Conservation (phyloP, 2,888 invertebrate species). For the Incurvaria masculella region DNA sequence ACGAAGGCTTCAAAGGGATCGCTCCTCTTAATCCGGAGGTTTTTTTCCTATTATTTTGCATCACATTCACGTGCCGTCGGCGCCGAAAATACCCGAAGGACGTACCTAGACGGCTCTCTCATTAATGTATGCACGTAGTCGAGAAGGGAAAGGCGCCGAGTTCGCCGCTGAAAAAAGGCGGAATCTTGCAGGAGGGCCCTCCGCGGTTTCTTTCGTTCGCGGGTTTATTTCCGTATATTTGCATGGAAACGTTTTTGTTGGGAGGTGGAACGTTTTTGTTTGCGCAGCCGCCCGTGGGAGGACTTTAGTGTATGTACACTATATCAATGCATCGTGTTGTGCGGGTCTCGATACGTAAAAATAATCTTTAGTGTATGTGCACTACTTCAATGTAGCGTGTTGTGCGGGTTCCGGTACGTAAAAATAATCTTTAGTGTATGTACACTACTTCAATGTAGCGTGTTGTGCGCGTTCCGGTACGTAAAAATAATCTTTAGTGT, state of each 20-base stretch:
- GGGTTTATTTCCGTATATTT: conserved; percentile 53
- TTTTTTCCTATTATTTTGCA: neutral
- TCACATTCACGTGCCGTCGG: neutral
- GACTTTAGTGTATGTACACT: neutral
- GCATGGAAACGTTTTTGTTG: conserved; percentile 54
- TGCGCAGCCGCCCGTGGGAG: conserved; percentile 22
- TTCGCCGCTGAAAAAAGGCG: neutral
- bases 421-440: too few relatives aligned
- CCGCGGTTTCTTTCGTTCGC: neutral
- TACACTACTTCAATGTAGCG: too few relatives aligned
- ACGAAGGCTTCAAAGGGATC: neutral
- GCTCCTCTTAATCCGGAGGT: neutral
- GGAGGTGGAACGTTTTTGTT: conserved; percentile 42
- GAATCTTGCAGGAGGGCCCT: neutral
- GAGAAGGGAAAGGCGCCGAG: neutral
- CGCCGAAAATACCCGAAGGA: neutral
- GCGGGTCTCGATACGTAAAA: too few relatives aligned
- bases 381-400: too few relatives aligned
- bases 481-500: too few relatives aligned
- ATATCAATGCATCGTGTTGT: too few relatives aligned
- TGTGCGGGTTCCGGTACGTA: too few relatives aligned
- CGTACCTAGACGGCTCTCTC: neutral
- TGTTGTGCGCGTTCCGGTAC: too few relatives aligned
- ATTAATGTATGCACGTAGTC: neutral
- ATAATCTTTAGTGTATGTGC: too few relatives aligned